Percentiles rank a stretch among this genome's conserved stretches.
phyloP scores from a whole-genome alignment of 2,113 vertebrate genomes.

The Sylvietta virens region DNA sequence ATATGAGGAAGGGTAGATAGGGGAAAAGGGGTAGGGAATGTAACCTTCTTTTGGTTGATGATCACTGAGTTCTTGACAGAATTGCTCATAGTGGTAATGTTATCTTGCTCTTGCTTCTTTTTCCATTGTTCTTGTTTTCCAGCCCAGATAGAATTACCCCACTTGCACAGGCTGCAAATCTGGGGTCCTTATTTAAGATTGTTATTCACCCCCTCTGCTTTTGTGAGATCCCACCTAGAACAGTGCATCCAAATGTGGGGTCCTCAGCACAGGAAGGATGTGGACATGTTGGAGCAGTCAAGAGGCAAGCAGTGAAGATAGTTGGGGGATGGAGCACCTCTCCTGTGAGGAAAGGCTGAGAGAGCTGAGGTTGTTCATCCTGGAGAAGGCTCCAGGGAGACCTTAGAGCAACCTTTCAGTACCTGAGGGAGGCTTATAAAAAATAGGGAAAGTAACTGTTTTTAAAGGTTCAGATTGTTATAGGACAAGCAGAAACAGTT shows the following conservation, averaged over 20 bases:
- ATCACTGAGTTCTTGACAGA: background rate
- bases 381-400: background rate
- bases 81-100: background rate
- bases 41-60: background rate
- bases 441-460: background rate
- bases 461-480: background rate
- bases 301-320: rapidly evolving
- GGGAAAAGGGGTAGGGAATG: background rate
- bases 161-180: background rate
- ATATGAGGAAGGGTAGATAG: background rate
- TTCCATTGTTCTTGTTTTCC: background rate
- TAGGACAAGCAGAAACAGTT: background rate
- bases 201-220: background rate
- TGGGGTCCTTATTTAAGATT: background rate
- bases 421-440: background rate
- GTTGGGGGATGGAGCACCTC: background rate
- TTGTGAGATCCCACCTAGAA: background rate
- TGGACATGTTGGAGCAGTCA: background rate
- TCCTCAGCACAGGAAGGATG: background rate
- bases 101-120: background rate
- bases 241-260: background rate
- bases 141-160: background rate
- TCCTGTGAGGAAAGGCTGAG: background rate
- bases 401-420: background rate
- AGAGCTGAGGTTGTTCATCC: background rate